phyloP scores from a whole-genome alignment of 2,113 vertebrate genomes.

The Trematocara unimaculatum region DNA sequence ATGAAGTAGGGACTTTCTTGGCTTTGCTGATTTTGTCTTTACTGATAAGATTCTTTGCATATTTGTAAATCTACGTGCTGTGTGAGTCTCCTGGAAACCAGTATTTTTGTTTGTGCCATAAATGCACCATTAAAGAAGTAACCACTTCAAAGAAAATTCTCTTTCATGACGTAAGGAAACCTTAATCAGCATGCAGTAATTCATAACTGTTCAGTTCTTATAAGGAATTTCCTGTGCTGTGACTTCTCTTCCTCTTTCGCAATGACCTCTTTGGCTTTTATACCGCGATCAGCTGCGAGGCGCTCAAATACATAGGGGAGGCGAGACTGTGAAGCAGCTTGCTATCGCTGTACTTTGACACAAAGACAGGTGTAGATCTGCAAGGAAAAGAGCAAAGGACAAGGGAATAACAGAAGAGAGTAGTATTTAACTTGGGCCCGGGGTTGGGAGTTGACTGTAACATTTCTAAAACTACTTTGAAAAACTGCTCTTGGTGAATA shows the following conservation, averaged over 20 bases:
- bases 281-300: background rate
- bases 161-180: conserved; percentile 5
- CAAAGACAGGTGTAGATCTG: background rate
- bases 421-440: background rate
- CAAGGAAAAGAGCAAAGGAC: background rate
- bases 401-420: background rate
- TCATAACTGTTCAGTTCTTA: background rate
- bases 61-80: background rate
- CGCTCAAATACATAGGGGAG: background rate
- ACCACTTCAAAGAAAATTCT: background rate
- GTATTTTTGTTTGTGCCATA: background rate
- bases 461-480: background rate
- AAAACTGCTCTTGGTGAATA: background rate
- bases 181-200: background rate
- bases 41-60: background rate
- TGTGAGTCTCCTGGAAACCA: background rate
- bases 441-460: background rate
- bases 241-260: conserved; percentile 46
- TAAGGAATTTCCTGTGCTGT: background rate
- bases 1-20: background rate
- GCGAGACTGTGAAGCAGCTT: too few species aligned
- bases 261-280: background rate
- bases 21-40: background rate
- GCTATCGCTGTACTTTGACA: conserved; percentile 26
- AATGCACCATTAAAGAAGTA: background rate